Evolutionary conservation across 2,888 invertebrate species (phyloP).

Genomic region (Incurvaria masculella): DNA sequence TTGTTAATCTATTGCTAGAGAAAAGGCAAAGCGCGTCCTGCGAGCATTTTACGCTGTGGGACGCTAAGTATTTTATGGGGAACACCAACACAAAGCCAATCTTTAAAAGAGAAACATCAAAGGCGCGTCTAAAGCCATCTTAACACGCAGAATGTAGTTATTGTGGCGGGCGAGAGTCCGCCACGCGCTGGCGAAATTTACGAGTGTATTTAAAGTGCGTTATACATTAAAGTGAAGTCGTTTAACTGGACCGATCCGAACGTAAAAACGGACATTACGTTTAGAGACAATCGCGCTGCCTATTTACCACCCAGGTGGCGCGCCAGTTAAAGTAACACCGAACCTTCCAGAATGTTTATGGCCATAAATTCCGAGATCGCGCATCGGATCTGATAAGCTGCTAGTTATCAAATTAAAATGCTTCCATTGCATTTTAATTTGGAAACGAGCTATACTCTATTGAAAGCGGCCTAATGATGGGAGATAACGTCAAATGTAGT

Average conservation of each 20-base stretch:
- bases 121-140: too few species aligned
- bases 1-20: too few species aligned
- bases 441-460: neutral
- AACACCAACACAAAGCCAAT: too few species aligned
- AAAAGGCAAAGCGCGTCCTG: too few species aligned
- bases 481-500: too few species aligned
- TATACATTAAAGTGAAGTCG: slow-evolving; percentile 32
- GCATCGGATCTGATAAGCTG: neutral
- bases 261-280: slow-evolving; percentile 47
- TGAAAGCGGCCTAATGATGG: too few species aligned
- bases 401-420: neutral
- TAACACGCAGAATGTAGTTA: neutral
- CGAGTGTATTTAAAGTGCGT: slow-evolving; percentile 52
- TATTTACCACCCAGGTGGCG: slow-evolving; percentile 43
- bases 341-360: neutral
- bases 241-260: slow-evolving; percentile 46
- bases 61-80: too few species aligned
- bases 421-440: neutral
- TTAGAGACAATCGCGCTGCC: slow-evolving; percentile 43
- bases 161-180: slow-evolving; percentile 10
- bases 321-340: slow-evolving; percentile 36
- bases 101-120: too few species aligned
- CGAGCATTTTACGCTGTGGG: too few species aligned
- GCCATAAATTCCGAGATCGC: neutral
- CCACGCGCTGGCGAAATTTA: slow-evolving; percentile 47